Conservation (phyloP, 1,140 invertebrate genomes). For the Pogonomyrmex californicus region DNA sequence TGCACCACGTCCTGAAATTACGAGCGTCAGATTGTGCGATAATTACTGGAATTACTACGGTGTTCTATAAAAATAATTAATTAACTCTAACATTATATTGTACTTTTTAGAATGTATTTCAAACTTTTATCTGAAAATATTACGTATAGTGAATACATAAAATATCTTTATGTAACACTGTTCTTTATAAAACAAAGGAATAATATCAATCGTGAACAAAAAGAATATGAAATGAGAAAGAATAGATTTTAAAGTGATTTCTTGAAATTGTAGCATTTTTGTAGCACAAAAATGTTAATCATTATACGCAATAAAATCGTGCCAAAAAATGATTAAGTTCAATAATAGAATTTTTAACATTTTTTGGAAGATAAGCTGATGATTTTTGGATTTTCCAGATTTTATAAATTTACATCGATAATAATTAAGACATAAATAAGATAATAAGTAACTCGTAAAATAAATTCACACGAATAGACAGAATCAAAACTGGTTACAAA, state of each 20-base stretch:
- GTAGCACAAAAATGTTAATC: neutral
- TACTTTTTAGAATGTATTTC: neutral
- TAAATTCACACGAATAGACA: neutral
- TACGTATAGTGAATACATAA: neutral
- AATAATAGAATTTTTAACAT: neutral
- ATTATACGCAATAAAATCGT: neutral
- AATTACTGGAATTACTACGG: neutral
- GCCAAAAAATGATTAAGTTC: neutral
- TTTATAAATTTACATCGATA: neutral
- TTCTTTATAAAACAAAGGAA: neutral
- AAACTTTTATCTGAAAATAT: constrained; percentile 16
- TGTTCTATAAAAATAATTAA: neutral
- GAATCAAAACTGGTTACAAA: neutral
- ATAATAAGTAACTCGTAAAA: neutral
- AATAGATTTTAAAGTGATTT: neutral
- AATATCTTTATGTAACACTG: neutral
- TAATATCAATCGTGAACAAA: neutral
- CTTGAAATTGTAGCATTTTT: neutral
- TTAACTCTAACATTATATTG: neutral
- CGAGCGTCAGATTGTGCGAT: neutral
- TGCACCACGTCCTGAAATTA: constrained; percentile 84
- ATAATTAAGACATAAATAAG: neutral
- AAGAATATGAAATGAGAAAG: neutral
- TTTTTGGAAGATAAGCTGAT: neutral
- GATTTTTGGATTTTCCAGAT: neutral